phyloP scores from a whole-genome alignment of 2,797 vertebrate species.

The Calcarius lapponicus region DNA sequence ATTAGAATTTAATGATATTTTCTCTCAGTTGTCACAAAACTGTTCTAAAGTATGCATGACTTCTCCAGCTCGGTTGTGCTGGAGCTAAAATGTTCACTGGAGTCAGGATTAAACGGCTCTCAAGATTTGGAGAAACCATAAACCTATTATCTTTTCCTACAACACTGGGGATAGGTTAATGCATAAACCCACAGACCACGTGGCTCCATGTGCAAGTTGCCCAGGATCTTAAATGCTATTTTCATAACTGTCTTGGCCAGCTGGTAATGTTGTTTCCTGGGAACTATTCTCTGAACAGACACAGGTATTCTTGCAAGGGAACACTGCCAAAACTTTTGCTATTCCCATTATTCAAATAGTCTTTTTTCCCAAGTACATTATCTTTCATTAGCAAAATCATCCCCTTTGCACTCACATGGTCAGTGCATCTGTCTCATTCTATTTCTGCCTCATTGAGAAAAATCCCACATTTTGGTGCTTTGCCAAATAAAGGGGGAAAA shows the following conservation, averaged over 20 bases:
- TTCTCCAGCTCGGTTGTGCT: neutral
- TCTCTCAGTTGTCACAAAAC: neutral
- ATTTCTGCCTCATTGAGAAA: conserved; percentile 8
- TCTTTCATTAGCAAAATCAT: conserved; percentile 14
- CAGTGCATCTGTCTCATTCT: neutral
- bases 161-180: neutral
- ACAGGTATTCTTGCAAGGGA: neutral
- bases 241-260: neutral
- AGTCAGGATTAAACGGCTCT: neutral
- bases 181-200: neutral
- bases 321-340: conserved; percentile 11
- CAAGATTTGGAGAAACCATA: neutral
- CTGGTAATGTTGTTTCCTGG: neutral
- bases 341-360: neutral
- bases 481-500: neutral
- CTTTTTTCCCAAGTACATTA: neutral
- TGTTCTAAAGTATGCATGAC: neutral
- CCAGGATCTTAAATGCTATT: neutral
- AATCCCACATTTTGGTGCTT: neutral
- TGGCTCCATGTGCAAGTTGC: neutral
- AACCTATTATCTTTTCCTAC: neutral
- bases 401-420: neutral
- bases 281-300: neutral
- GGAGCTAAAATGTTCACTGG: neutral
- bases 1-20: neutral